Evolutionary conservation across 2,888 invertebrate species (phyloP).

Genomic region (Callyntrura sp.): DNA sequence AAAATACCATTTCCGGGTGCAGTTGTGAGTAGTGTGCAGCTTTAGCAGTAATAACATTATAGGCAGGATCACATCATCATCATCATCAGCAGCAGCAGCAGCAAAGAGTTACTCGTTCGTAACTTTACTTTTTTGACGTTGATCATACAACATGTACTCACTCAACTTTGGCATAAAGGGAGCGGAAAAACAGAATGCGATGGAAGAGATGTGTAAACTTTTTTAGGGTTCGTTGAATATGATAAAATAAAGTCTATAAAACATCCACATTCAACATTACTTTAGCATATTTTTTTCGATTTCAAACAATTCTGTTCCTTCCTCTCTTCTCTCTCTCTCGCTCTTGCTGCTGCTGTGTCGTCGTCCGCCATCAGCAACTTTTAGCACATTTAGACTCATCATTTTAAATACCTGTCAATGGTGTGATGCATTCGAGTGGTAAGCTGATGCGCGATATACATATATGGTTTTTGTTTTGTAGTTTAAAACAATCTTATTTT

Average conservation of each 20-base stretch:
- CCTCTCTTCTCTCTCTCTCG: neutral
- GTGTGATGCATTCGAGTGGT: neutral
- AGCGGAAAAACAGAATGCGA: conserved; percentile 38
- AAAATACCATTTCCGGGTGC: conserved; percentile 70
- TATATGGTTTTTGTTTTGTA: conserved; percentile 13
- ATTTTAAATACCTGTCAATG: conserved; percentile 22
- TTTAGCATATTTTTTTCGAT: neutral
- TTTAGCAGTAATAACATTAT: neutral
- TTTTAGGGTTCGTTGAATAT: neutral
- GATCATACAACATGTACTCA: neutral
- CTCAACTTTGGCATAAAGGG: conserved; percentile 40
- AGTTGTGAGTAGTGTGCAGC: neutral
- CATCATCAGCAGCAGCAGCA: neutral
- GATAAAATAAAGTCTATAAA: neutral
- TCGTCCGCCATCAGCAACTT: neutral
- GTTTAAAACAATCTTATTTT: neutral
- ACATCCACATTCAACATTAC: neutral
- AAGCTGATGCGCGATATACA: conserved; percentile 10
- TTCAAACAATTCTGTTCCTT: conserved; percentile 4
- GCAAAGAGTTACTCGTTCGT: neutral
- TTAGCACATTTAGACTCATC: conserved; percentile 4
- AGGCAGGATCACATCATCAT: conserved; percentile 1
- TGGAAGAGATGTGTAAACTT: conserved; percentile 5
- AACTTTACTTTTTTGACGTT: conserved; percentile 1
- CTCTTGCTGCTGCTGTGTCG: no score